phyloP scores from a whole-genome alignment of 2,888 invertebrate species.

The Agapostemon virescens region DNA sequence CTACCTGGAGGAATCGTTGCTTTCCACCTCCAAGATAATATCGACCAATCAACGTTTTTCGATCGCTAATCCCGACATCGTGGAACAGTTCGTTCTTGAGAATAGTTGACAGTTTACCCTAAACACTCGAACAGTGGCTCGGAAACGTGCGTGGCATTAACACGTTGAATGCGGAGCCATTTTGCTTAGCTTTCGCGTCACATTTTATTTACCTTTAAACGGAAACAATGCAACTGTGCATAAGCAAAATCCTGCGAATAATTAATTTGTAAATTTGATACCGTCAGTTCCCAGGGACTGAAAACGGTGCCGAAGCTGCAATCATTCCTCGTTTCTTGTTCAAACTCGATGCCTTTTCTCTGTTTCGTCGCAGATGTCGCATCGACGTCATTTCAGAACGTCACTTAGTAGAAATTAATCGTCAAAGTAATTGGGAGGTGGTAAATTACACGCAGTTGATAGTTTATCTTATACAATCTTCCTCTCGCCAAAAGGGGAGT shows the following conservation, averaged over 20 bases:
- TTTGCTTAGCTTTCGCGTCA: too few relatives aligned
- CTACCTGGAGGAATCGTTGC: slow-evolving; percentile 4
- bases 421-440: background rate
- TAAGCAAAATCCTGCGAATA: too few relatives aligned
- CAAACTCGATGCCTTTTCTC: too few relatives aligned
- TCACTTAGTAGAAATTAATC: background rate
- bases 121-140: background rate
- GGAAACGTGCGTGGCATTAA: background rate
- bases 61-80: background rate
- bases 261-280: too few relatives aligned
- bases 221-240: too few relatives aligned
- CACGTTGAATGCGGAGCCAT: background rate
- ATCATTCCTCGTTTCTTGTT: too few relatives aligned
- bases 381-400: background rate
- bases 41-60: slow-evolving; percentile 8
- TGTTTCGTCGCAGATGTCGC: background rate
- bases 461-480: background rate
- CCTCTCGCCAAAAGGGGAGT: background rate
- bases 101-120: background rate
- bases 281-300: too few relatives aligned
- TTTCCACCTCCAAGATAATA: slow-evolving; percentile 4
- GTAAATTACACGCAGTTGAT: background rate
- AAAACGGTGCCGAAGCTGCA: background rate
- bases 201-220: too few relatives aligned
- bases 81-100: background rate